Evolutionary conservation across 2,888 invertebrate species (phyloP), one percentile per base, ranked within the genome.

Genomic region (Girardia tigrina): DNA sequence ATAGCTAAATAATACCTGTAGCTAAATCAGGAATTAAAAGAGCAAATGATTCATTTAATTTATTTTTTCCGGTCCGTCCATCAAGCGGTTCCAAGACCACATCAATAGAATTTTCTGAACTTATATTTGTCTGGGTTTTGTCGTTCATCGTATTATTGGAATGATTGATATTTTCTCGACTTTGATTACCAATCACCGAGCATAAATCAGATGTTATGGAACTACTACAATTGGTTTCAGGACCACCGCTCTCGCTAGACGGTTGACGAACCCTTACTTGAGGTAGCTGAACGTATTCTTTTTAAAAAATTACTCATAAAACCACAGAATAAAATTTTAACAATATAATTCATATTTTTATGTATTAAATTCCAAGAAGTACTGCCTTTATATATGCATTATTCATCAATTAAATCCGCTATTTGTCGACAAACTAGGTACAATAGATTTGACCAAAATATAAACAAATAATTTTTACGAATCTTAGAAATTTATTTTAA

Each of bases 151-250:
- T 56, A 56, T 56, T 56, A 23, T 16, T 8, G n/a, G 4, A 2
- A 6, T 4, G 56, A 56, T 20, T 56, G n/a, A 56, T 56, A 56
- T 56, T 56, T n/a, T 56, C 56, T 6, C 56, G 56, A 16, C 56
- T 56, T n/a, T 56, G 56, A 56, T 56, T 56, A 12, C 56, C 56
- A 56, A 56, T 56, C n/a, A 56, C 6, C n/a, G 56, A 56, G 23
- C n/a, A 12, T 56, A 56, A n/a, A 20, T 56, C 56, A 20, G 56
- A 56, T n/a, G 56, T 56, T 6, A 56, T 56, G n/a, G 56, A 56
- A n/a, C 56, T 56, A 56, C 56, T 56, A 56, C 56, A 56, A 56
- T 56, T 56, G 56, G 56, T 56, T 56, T 56, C 56, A 8, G 8
- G 56, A n/a, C 56, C 56, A 4, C 56, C 56, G 23, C 56, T 56